These are phyloP conservation scores for Hemistola chrysoprasaria DNA, from an alignment of 2,888 invertebrate species.

Conservation along the genomic window DNA sequence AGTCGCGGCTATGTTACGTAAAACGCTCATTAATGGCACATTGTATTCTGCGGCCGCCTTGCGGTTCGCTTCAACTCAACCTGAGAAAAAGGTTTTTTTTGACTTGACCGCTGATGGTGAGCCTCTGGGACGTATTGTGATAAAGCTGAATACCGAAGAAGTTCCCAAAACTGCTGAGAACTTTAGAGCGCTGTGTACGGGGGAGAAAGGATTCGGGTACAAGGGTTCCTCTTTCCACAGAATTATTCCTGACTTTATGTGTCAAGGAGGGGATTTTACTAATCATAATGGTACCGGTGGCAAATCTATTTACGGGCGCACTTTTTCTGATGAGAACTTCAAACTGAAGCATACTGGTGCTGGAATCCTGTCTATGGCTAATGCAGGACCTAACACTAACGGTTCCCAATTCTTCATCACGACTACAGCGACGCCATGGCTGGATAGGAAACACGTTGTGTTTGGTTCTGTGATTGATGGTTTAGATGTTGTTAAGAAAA, in stretches of 20 bases:
- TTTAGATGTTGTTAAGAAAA: conserved; percentile 94
- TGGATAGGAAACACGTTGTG: conserved; percentile 97
- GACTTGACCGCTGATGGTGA: conserved; percentile 93
- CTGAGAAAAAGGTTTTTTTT: conserved; percentile 87
- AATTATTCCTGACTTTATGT: conserved; percentile 98
- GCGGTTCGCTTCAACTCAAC: conserved; percentile 64
- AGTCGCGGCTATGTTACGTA: conserved; percentile 51
- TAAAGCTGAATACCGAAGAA: conserved; percentile 93
- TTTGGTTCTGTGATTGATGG: conserved; percentile 96
- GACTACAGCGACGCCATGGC: conserved; percentile 95
- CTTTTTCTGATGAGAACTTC: conserved; percentile 98
- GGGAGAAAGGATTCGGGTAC: conserved; percentile 87
- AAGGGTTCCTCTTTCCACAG: conserved; percentile 94
- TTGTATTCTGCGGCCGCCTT: conserved; percentile 68
- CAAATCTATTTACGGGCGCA: conserved; percentile 97
- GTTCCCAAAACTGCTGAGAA: conserved; percentile 98
- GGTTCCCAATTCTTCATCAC: conserved; percentile 99
- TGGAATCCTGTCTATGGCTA: conserved; percentile 97
- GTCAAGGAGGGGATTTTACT: conserved; percentile 97
- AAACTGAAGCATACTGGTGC: conserved; percentile 93
- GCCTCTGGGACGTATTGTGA: conserved; percentile 91
- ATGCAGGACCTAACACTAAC: conserved; percentile 97
- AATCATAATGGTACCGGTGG: conserved; percentile 96
- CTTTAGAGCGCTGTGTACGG: conserved; percentile 93
- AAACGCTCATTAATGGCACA: conserved; percentile 61